Evolutionary conservation across 2,797 vertebrate genomes (phyloP).

Genomic region (Tragelaphus eurycerus): DNA sequence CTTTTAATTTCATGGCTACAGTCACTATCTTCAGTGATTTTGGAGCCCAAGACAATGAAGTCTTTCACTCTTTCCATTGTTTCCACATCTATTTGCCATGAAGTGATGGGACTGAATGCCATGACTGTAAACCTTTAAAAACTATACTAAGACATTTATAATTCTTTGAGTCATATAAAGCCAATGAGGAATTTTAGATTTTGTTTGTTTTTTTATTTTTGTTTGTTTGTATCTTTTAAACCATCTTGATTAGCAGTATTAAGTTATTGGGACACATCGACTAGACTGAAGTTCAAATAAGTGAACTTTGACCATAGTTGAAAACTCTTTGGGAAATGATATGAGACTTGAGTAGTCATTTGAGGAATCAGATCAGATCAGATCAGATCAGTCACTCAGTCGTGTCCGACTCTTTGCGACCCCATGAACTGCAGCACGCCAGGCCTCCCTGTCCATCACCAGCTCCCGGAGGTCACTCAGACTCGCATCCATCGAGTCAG

Average conservation of each 20-base stretch:
- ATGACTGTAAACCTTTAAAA: background rate
- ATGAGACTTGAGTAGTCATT: background rate
- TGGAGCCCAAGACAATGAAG: background rate
- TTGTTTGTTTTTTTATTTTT: background rate
- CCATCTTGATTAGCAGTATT: background rate
- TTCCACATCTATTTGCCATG: background rate
- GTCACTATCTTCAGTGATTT: background rate
- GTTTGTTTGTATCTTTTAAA: background rate
- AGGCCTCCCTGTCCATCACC: too few species aligned
- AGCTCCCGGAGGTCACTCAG: too few species aligned
- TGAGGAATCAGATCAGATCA: background rate
- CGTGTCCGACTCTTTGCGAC: too few species aligned
- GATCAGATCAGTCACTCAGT: too few species aligned
- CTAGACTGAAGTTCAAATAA: background rate
- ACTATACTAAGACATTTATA: background rate
- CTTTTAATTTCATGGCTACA: background rate
- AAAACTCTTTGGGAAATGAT: background rate
- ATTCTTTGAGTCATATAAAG: background rate
- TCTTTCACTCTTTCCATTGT: background rate
- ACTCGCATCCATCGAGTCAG: too few species aligned
- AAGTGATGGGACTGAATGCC: background rate
- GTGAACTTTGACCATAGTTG: background rate
- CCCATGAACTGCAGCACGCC: too few species aligned
- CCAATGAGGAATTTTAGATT: constrained; percentile 5
- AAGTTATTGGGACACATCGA: background rate